Evolutionary conservation across 2,888 invertebrate genomes (phyloP), one percentile per base, ranked within the genome.

Genomic region (Elmis aenea): DNA sequence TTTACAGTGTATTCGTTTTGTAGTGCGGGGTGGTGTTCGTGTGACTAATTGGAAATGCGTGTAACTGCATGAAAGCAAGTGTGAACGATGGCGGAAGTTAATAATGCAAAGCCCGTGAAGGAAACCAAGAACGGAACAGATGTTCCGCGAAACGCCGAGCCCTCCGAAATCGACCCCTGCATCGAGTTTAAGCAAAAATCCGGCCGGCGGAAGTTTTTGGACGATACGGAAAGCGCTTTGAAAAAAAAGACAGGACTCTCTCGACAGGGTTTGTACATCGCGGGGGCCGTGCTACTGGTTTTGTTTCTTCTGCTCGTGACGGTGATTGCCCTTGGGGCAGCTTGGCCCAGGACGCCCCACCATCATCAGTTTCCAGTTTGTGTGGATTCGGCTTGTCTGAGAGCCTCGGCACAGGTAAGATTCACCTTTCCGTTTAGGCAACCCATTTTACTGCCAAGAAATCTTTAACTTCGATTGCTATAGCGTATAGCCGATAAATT

Each of bases 381-480:
- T 50, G 57, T 60, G 33, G 62, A 64, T 10, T 60, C 72, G 0
- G 64, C 69, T 5, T 76, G 75, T 56, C 65, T 75, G 20, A 57
- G 64, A 26, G 70, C 70, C n/a, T 69, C 75, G 13, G 67, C 74
- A 16, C 67, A 70, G 69, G 73, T 74, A 51, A 51, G 48, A 28
- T 21, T 13, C 12, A 27, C 27, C 27, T 27, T 15, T 11, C 4
- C 5, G 15, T 11, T 28, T 28, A 28, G 16, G 28, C 28, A 28
- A 13, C 28, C 16, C 28, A 28, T 20, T n/a, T 28, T 28, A 18
- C 28, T 16, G 9, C 16, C n/a, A 13, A 13, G 26, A 26, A 9
- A 15, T 21, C 8, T 3, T 21, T 21, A 9, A 21, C 21, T 9
- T 21, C n/a, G n/a, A n/a, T n/a, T n/a, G n/a, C n/a, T n/a, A n/a